phyloP scores from a whole-genome alignment of 2,888 invertebrate species.

The Holacanthella duospinosa region DNA sequence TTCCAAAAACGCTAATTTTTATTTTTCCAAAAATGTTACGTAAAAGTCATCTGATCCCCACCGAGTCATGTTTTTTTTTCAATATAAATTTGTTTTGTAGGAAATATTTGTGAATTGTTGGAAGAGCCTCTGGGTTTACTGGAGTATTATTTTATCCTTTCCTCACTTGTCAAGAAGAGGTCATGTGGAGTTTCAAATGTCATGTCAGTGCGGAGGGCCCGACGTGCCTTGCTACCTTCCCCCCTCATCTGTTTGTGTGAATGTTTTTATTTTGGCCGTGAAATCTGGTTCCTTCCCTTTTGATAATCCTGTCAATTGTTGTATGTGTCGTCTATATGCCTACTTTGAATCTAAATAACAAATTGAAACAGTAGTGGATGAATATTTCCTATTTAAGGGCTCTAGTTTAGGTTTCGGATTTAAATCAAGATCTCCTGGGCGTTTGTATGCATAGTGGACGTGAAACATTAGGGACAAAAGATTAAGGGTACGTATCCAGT shows the following conservation, averaged over 20 bases:
- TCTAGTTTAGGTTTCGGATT: neutral
- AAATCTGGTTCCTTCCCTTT: constrained; percentile 3
- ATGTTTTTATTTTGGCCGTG: constrained; percentile 9
- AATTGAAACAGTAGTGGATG: constrained; percentile 17
- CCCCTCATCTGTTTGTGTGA: constrained; percentile 10
- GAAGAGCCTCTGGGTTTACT: neutral
- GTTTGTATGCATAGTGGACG: constrained; percentile 29
- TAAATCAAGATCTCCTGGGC: constrained; percentile 3
- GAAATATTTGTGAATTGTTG: constrained; percentile 1
- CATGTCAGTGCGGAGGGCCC: neutral
- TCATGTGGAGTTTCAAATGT: constrained; percentile 2
- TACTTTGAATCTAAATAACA: constrained; percentile 3
- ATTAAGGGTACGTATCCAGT: constrained; percentile 21
- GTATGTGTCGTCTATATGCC: neutral
- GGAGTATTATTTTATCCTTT: neutral
- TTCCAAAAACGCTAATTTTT: no score
- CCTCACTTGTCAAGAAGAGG: constrained; percentile 3
- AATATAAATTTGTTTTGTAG: neutral
- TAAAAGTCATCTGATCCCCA: no score
- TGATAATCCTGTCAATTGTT: neutral
- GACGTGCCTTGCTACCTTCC: neutral
- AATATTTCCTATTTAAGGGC: neutral
- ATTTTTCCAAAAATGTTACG: no score
- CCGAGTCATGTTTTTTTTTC: no score
- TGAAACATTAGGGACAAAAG: constrained; percentile 28